Base-by-base conservation (phyloP, 1,140 invertebrate genomes). In the Plectrocnemia conspersa region DNA sequence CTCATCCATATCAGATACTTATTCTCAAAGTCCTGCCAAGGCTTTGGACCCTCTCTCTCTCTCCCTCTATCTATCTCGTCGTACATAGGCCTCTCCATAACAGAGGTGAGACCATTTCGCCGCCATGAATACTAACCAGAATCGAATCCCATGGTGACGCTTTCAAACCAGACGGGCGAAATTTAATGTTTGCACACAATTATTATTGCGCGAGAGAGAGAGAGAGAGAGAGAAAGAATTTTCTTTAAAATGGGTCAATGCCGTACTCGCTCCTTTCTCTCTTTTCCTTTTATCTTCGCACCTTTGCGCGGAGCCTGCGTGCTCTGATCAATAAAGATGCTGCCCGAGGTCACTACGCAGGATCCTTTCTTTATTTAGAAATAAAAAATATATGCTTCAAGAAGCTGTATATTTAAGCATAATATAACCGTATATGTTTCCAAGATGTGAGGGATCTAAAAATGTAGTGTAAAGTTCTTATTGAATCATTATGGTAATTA, bases 51-150 rank as follows among this genome's bases (percentile, higher is more conserved):
- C 16, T 13, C 16, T 35, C 16, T 35, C n/a, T 35, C n/a, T 3
- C 11, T 29, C 6, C n/a, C 6, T 29, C 6, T 29, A 29, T 29
- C n/a, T 38, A 16, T 10, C 35, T 38, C 35, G 11, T 5, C 15
- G 13, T 38, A 4, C 18, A 16, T 38, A 38, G 13, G 7, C 35
- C 5, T 15, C 11, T 7, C 7, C 18, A 5, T 38, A 15, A 41
- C 18, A 44, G 23, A 41, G 52, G 32, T 35, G 19, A 18, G 18
- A 42, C 42, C 24, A 6, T 38, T 38, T 27, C 36, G 32, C 18
- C 55, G 47, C 49, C 56, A 46, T 58, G 56, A 58, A 58, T 58
- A 58, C 49, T 58, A 58, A 58, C 56, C 56, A 47, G 50, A 45
- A 42, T 41, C 15, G 32, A 53, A 40, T 44, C 46, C 40, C 24